Percentiles rank a stretch among this genome's conserved stretches.
Conservation (phyloP, 2,113 vertebrate genomes). For the Andinoacara biseriatus region DNA sequence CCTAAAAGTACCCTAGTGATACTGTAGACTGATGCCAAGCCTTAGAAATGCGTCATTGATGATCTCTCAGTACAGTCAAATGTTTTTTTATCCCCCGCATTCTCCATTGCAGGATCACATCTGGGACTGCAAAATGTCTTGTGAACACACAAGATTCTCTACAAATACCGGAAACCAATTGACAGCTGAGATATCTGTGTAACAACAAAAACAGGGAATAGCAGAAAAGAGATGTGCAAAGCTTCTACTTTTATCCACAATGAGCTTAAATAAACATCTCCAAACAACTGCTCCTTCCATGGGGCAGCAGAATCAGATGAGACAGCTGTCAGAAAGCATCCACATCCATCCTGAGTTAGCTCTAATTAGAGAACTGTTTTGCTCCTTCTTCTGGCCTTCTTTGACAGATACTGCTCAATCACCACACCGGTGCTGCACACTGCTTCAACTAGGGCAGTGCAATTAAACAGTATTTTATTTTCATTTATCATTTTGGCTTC, state of each 20-base stretch:
- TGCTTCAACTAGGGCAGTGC: conserved; percentile 13
- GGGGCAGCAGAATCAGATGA: conserved; percentile 62
- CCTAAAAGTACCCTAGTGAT: background rate
- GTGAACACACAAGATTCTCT: background rate
- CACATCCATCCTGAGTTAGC: conserved; percentile 71
- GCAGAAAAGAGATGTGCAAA: conserved; percentile 28
- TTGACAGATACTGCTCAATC: conserved; percentile 70
- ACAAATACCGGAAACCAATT: conserved; percentile 15
- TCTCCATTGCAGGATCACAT: background rate
- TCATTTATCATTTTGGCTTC: background rate
- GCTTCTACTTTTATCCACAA: conserved; percentile 58
- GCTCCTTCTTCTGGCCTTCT: conserved; percentile 55
- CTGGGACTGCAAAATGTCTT: background rate
- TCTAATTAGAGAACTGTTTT: conserved; percentile 74
- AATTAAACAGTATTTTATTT: conserved; percentile 7
- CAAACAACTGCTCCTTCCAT: conserved; percentile 66
- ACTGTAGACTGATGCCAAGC: background rate
- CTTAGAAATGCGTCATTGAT: background rate
- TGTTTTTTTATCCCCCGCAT: background rate
- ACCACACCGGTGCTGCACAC: conserved; percentile 12
- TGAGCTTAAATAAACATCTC: conserved; percentile 65
- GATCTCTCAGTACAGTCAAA: conserved; percentile 7
- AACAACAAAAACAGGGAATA: conserved; percentile 23
- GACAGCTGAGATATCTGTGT: conserved; percentile 29
- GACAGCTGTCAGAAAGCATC: conserved; percentile 79